Evolutionary conservation across 2,113 vertebrate species (phyloP), one percentile per base, ranked within the genome.

Genomic region (Addax nasomaculatus): DNA sequence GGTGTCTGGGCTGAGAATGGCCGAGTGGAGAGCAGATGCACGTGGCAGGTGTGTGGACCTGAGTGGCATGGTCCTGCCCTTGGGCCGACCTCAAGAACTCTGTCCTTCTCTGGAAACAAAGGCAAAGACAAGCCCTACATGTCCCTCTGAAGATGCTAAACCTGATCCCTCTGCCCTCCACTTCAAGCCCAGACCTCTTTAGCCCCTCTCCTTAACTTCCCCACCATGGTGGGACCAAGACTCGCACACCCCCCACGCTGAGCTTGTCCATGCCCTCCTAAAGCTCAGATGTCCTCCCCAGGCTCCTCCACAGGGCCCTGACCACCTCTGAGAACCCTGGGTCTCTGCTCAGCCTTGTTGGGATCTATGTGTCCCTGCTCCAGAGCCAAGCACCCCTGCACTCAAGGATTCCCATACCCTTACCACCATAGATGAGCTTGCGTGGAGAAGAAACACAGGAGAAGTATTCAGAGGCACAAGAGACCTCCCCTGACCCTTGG

Each of bases 401-500:
- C 49, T 47, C 51, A 55, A 70, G 21, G 27, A 62, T 1, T 49
- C 93, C 45, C 5, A 12, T 12, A 29, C 17, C 36, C 89, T 97
- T 96, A 95, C 95, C 94, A 49, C 25, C 39, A 33, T 49, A 70
- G 90, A 89, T 78, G 93, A 97, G 83, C 81, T 97, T 95, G 47
- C 7, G 0, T 36, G 93, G 85, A 94, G 94, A 96, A 95, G 97
- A 98, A 91, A 96, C 93, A 73, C 93, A 97, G 73, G 97, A 97
- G 67, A 96, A 97, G 85, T 95, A 96, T 55, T 98, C 95, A 0
- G 97, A 98, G 57, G 90, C 49, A 90, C 94, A 97, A 39, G 97
- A 95, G 25, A 79, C n/a, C 39, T 94, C 90, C 30, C 85, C 94
- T 78, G 57, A 29, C 3, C 73, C 93, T 55, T 49, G 43, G 17